Percentiles rank a stretch among this genome's conserved stretches.
Conservation (phyloP, 2,888 invertebrate species). For the Apamea sordens region DNA sequence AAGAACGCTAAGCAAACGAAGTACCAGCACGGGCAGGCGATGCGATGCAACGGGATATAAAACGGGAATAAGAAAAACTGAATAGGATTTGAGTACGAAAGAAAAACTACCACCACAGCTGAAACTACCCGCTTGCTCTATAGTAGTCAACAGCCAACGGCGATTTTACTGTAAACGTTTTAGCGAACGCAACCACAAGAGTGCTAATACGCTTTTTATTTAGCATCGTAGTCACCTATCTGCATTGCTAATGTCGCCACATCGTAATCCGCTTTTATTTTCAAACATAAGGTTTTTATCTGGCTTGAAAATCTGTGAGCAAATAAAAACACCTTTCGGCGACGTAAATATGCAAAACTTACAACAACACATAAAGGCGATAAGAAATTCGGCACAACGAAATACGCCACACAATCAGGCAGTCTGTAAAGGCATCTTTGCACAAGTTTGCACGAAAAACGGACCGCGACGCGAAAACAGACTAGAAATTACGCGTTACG, state of each 20-base stretch:
- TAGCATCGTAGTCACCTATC: conserved; percentile 10
- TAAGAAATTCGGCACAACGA: conserved; percentile 8
- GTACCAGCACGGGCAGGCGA: neutral
- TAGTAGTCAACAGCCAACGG: neutral
- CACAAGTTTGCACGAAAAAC: conserved; percentile 31
- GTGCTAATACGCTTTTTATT: conserved; percentile 32
- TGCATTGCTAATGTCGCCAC: conserved; percentile 39
- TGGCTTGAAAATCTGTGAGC: conserved; percentile 20
- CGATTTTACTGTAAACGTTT: conserved; percentile 7
- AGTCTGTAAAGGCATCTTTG: conserved; percentile 40
- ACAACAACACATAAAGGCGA: conserved; percentile 3
- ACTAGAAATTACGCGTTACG: conserved; percentile 40
- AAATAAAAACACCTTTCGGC: conserved; percentile 11
- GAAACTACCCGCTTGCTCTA: neutral
- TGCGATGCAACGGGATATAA: neutral
- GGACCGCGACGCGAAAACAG: conserved; percentile 40
- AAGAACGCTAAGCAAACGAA: neutral
- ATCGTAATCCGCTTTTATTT: conserved; percentile 24
- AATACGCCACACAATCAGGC: conserved; percentile 22
- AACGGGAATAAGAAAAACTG: neutral
- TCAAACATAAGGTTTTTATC: conserved; percentile 21
- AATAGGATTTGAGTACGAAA: conserved; percentile 29
- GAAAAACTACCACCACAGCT: conserved; percentile 36
- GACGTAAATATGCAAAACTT: conserved; percentile 20
- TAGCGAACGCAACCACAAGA: conserved; percentile 1